These are phyloP conservation scores for Eupsilia transversa DNA, from an alignment of 2,888 invertebrate genomes.

Conservation along the genomic window DNA sequence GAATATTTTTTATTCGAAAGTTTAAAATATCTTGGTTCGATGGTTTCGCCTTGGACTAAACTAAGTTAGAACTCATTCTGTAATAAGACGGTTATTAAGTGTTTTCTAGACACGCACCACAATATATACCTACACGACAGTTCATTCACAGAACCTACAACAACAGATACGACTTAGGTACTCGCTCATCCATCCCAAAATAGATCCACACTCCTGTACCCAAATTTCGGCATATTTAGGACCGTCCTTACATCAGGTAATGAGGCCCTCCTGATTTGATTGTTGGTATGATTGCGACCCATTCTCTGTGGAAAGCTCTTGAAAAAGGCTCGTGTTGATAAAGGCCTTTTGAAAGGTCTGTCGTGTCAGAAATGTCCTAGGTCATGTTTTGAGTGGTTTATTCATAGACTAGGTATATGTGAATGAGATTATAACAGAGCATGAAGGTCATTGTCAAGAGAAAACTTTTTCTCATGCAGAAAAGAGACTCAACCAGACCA, in stretches of 20 bases:
- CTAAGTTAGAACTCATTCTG: neutral
- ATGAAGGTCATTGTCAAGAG: neutral
- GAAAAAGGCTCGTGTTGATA: neutral
- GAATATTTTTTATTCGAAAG: too few relatives aligned
- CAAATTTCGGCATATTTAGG: neutral
- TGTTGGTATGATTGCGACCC: constrained; percentile 23
- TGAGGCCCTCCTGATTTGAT: constrained; percentile 5
- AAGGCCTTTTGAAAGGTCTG: constrained; percentile 3
- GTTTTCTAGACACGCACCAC: neutral
- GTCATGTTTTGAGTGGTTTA: neutral
- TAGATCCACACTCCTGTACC: neutral
- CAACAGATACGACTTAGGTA: neutral
- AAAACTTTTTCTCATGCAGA: neutral
- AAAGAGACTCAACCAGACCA: too few relatives aligned
- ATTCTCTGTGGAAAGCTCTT: constrained; percentile 18
- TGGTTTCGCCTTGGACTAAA: neutral
- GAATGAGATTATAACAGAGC: neutral
- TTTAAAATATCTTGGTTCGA: neutral
- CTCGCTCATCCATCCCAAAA: constrained; percentile 1
- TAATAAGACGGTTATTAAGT: neutral
- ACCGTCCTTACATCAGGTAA: constrained; percentile 15
- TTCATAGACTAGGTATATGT: neutral
- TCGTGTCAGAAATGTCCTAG: neutral
- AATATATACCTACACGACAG: neutral
- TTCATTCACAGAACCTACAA: neutral